phyloP scores from a whole-genome alignment of 2,888 invertebrate species.

The Apamea epomidion region DNA sequence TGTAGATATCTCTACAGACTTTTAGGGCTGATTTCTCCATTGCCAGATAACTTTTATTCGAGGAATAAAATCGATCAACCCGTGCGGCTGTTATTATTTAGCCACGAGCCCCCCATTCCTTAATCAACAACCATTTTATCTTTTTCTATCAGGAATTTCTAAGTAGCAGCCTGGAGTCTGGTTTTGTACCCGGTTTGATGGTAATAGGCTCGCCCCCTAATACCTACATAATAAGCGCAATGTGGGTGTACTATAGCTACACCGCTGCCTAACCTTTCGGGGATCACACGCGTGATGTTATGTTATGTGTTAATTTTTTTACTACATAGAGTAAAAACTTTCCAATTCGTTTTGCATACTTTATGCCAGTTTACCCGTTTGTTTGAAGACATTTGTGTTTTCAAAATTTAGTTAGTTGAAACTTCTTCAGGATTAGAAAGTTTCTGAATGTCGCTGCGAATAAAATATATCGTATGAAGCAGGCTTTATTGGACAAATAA shows the following conservation, averaged over 20 bases:
- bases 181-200: neutral
- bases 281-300: neutral
- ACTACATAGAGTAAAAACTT: constrained; percentile 29
- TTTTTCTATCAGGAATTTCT: neutral
- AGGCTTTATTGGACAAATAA: constrained; percentile 35
- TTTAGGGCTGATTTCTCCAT: too few species aligned
- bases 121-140: constrained; percentile 7
- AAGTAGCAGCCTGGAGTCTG: neutral
- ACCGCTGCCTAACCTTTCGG: neutral
- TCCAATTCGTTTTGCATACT: constrained; percentile 44
- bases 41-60: too few species aligned
- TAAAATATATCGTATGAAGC: constrained; percentile 24
- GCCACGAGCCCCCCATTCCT: too few species aligned
- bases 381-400: constrained; percentile 50
- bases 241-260: neutral
- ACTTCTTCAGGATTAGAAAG: constrained; percentile 47
- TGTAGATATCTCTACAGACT: too few species aligned
- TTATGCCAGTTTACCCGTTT: constrained; percentile 40
- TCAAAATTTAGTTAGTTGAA: constrained; percentile 40
- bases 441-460: constrained; percentile 40
- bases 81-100: too few species aligned
- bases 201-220: neutral
- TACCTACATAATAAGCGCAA: neutral
- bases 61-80: too few species aligned
- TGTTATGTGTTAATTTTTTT: neutral